Evolutionary conservation across 2,113 vertebrate species (phyloP).

Genomic region (Gopherus evgoodei): DNA sequence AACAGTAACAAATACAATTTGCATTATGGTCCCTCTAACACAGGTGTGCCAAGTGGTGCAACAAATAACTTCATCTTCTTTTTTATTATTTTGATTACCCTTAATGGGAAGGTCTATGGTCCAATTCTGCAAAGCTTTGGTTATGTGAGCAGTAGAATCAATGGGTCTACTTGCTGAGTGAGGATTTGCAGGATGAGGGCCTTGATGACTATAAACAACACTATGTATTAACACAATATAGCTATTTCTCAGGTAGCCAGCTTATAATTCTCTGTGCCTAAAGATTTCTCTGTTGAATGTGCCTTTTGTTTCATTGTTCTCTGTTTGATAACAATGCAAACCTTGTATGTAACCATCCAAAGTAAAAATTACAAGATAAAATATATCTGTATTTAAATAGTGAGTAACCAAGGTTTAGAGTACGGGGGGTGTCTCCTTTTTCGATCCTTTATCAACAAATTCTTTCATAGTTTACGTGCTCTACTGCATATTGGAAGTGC

Average conservation of each 20-base stretch:
- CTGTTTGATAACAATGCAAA: slow-evolving; percentile 28
- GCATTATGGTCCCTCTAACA: neutral
- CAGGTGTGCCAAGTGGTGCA: neutral
- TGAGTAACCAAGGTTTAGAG: neutral
- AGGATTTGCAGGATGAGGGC: neutral
- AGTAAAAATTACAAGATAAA: neutral
- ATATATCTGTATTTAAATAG: neutral
- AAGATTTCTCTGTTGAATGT: neutral
- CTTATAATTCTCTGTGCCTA: slow-evolving; percentile 8
- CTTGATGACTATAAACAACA: neutral
- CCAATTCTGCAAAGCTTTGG: neutral
- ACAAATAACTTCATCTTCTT: neutral
- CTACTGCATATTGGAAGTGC: slow-evolving; percentile 2
- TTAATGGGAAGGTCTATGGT: slow-evolving; percentile 38
- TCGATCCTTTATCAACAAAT: neutral
- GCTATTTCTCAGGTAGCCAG: neutral
- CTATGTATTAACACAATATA: neutral
- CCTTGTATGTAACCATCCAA: neutral
- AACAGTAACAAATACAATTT: neutral
- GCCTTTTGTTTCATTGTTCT: neutral
- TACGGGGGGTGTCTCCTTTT: neutral
- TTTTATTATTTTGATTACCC: neutral
- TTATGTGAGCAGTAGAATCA: neutral
- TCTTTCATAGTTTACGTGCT: neutral
- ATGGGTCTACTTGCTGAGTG: neutral